Evolutionary conservation across 2,888 invertebrate genomes (phyloP), one percentile per base, ranked within the genome.

Genomic region (Eupithecia centaureata): DNA sequence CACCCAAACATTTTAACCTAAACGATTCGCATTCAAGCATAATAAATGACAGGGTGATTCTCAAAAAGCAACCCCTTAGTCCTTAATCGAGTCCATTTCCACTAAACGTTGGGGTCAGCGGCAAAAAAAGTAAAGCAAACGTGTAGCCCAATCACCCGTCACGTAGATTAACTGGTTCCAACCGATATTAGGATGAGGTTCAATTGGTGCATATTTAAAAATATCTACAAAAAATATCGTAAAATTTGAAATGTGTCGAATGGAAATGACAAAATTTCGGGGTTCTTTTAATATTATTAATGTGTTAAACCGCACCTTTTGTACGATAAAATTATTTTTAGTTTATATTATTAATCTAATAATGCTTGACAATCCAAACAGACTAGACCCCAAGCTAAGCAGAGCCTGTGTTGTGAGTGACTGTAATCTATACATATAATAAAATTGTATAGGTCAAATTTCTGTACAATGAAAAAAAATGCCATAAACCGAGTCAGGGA

Each of bases 21-120:
- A 57, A 18, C 57, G 30, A 30, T 32, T 33, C 57, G 12, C 13
- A 57, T 57, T 32, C 18, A 33, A 30, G 30, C 57, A 32, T 57
- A 33, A 57, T 33, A 57, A 57, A 57, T 32, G 57, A 30, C 32
- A 18, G 57, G 56, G 57, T 30, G 30, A 22, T 32, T 57, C 32
- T 57, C 32, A 57, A 57, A 57, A 57, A 32, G 3, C 30, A 13
- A 5, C 57, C 32, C 57, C 32, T 18, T 12, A 18, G 5, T 22
- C 18, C 30, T 57, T 57, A 57, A 57, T 57, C 57, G 57, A 57
- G 57, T 57, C 57, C 57, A 32, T 57, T 57, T 57, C 32, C 28
- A 28, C 30, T 56, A 30, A 56, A 30, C 56, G 56, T n/a, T 28
- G 28, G 56, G 56, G 56, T 30, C 56, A 56, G 56, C n/a, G 0